Evolutionary conservation across 2,113 vertebrate species (phyloP).

Genomic region (Epinephelus fuscoguttatus): DNA sequence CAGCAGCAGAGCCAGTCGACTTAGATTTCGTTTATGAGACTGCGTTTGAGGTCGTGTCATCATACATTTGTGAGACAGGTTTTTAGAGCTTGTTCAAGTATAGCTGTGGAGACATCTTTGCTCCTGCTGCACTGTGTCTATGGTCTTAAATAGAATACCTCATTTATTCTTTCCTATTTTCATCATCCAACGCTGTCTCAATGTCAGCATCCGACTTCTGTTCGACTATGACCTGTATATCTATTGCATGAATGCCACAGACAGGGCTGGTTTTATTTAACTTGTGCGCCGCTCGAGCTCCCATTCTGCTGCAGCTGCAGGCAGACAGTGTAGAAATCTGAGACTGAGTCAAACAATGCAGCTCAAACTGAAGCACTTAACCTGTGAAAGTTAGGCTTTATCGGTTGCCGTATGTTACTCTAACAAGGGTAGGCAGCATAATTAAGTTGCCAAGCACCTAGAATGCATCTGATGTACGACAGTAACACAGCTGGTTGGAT

Average conservation of each 20-base stretch:
- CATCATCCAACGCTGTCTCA: slow-evolving; percentile 12
- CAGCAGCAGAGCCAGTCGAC: background rate
- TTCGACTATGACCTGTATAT: slow-evolving; percentile 25
- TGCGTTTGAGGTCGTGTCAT: background rate
- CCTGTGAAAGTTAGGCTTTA: background rate
- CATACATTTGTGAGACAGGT: slow-evolving; percentile 12
- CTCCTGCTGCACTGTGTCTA: background rate
- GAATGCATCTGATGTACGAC: background rate
- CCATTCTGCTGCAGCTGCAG: background rate
- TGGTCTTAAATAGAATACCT: slow-evolving; percentile 12
- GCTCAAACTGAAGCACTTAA: slow-evolving; percentile 12
- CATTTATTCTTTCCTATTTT: background rate
- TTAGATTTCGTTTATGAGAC: slow-evolving; percentile 6
- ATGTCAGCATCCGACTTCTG: slow-evolving; percentile 22
- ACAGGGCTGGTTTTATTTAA: background rate
- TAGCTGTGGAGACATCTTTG: background rate
- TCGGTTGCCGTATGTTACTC: background rate
- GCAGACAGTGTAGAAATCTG: slow-evolving; percentile 1
- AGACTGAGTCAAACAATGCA: background rate
- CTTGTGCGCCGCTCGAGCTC: background rate
- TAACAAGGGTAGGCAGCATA: slow-evolving; percentile 2
- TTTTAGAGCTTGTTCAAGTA: slow-evolving; percentile 1
- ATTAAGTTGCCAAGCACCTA: background rate
- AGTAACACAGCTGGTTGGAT: background rate
- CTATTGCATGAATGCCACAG: background rate